phyloP scores from a whole-genome alignment of 2,888 invertebrate genomes.

The Tetragonisca angustula region DNA sequence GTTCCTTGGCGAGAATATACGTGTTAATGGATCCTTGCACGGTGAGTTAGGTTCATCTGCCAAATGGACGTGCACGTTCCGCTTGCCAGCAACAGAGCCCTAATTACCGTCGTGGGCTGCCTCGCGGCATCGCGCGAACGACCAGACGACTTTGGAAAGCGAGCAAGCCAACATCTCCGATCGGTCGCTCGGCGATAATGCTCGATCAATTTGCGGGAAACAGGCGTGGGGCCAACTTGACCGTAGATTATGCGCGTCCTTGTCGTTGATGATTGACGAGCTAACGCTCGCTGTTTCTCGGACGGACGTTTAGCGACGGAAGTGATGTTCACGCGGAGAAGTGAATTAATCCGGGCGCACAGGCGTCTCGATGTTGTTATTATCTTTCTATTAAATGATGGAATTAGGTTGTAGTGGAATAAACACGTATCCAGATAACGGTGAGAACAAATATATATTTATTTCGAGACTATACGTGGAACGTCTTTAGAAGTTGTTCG shows the following conservation, averaged over 20 bases:
- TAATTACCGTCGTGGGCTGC: conserved; percentile 57
- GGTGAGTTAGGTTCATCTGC: conserved; percentile 71
- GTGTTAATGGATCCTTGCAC: conserved; percentile 71
- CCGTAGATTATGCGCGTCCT: background rate
- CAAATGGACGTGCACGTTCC: conserved; percentile 62
- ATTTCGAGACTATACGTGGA: no score
- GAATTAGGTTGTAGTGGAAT: no score
- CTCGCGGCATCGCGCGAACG: conserved; percentile 44
- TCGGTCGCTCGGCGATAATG: background rate
- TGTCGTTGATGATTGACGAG: background rate
- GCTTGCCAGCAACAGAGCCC: conserved; percentile 48
- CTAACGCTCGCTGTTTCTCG: background rate
- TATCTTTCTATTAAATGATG: no score
- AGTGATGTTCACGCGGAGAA: background rate
- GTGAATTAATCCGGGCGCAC: no score
- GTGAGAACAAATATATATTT: no score
- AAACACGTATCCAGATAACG: no score
- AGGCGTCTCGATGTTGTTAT: no score
- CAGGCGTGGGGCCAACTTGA: no score
- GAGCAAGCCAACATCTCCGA: conserved; percentile 36
- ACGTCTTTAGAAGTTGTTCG: no score
- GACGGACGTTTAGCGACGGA: background rate
- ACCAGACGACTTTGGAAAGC: conserved; percentile 54
- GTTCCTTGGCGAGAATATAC: conserved; percentile 68
- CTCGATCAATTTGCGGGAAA: background rate